Conservation (phyloP, 1,140 invertebrate species). For the Heliconius nattereri region DNA sequence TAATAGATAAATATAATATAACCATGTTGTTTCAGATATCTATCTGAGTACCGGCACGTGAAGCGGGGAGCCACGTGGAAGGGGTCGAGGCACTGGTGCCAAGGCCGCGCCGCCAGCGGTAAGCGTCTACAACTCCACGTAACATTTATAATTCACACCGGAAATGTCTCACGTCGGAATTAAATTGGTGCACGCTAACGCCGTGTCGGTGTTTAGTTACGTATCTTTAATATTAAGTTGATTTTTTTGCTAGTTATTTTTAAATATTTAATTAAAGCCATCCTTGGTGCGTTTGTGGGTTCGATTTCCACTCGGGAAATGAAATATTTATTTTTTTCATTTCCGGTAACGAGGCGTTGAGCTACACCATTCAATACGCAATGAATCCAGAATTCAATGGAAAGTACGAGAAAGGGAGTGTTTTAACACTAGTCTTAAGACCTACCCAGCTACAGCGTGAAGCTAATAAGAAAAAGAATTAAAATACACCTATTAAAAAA, state of each 20-base stretch:
- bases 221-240: not conserved
- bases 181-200: conserved; percentile 23
- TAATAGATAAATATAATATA: not conserved
- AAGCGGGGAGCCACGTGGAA: conserved; percentile 99
- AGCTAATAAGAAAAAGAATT: not conserved
- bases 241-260: not conserved
- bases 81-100: conserved; percentile 92
- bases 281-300: no score
- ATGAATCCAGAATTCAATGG: no score
- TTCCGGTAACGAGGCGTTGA: no score
- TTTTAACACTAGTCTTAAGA: no score
- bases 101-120: conserved; percentile 90
- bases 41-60: conserved; percentile 97
- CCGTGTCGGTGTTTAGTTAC: not conserved
- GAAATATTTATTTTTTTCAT: no score
- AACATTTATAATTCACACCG: conserved; percentile 28
- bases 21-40: conserved; percentile 84
- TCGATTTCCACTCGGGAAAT: no score
- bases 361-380: no score
- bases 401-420: no score
- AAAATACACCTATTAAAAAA: no score
- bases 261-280: not conserved
- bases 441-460: no score
- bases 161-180: conserved; percentile 22
- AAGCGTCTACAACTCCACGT: conserved; percentile 31